Conservation (phyloP, 2,797 vertebrate species). For the Neomorphus geoffroyi region DNA sequence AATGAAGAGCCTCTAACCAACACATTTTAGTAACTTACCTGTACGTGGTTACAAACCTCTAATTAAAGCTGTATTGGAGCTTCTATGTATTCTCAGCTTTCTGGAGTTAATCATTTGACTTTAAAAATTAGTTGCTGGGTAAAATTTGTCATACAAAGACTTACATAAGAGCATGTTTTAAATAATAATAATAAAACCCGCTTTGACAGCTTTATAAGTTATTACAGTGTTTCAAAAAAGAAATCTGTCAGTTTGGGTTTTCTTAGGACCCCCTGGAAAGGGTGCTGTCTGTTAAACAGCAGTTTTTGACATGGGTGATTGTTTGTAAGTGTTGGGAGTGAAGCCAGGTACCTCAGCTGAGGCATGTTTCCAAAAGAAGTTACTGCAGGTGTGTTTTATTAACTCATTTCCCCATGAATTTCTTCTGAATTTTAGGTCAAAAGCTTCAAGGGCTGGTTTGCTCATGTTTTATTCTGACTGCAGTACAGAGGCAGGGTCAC, state of each 20-base stretch:
- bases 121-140: conserved; percentile 53
- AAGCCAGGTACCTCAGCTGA: conserved; percentile 40
- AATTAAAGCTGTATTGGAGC: conserved; percentile 63
- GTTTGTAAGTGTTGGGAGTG: conserved; percentile 16
- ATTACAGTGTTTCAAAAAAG: conserved; percentile 24
- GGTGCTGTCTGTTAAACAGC: conserved; percentile 37
- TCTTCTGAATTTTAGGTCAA: conserved; percentile 14
- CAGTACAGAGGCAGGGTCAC: not conserved
- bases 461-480: not conserved
- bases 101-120: conserved; percentile 58
- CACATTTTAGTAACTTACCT: conserved; percentile 53
- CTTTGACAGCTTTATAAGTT: conserved; percentile 50
- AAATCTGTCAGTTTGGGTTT: conserved; percentile 41
- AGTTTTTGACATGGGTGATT: not conserved
- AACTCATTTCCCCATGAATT: conserved; percentile 4
- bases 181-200: conserved; percentile 10
- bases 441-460: not conserved
- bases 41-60: conserved; percentile 33
- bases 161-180: not conserved
- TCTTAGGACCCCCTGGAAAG: conserved; percentile 28
- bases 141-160: conserved; percentile 24
- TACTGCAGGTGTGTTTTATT: conserved; percentile 57
- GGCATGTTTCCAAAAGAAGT: conserved; percentile 27
- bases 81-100: conserved; percentile 57
- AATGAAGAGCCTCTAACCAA: conserved; percentile 49